Base-by-base conservation (phyloP, 2,888 invertebrate species). In the Rosalia funebris region DNA sequence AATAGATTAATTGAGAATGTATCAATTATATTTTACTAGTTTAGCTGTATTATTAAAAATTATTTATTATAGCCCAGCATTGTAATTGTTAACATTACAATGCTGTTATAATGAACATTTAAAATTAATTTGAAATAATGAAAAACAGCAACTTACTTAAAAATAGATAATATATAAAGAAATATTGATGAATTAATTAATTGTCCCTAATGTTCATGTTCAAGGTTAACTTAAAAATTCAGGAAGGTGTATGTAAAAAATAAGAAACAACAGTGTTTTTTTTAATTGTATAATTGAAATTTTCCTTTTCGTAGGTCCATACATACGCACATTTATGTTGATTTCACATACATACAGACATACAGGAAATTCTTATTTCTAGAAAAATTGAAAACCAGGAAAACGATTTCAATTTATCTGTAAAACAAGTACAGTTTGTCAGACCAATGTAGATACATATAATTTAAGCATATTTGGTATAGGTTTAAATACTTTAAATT, bases 341-440 rank as follows among this genome's bases (percentile, higher is more conserved):
- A 77, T 77, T 77, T 77, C 72, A 80, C 79, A 80, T 78, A 79
- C 80, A 81, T 78, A 80, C 81, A 79, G 76, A 81, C 80, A 78
- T 80, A 79, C 80, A 80, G 80, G 77, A 79, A 78, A 74, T 74
- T 73, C 75, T 78, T 76, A 77, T 61, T 62, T 45, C 65, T 69
- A 67, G 53, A 72, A 69, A 66, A 67, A 57, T 53, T 34, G 36
- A 62, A 60, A 66, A 57, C 53, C 37, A 67, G 50, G 56, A 63
- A 71, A 67, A 62, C 55, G 52, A 66, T 58, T 53, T 42, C 32
- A 46, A 63, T 64, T 45, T 7, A 50, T 48, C 14, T 36, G 10
- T 53, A 65, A 68, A 63, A 58, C 56, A 36, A 60, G 64, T 63
- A 68, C 60, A 67, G 64, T 64, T 52, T 37, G 62, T 63, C 50